These are phyloP conservation scores for Micronisus gabar DNA, from an alignment of 2,113 vertebrate genomes.

Conservation along the genomic window DNA sequence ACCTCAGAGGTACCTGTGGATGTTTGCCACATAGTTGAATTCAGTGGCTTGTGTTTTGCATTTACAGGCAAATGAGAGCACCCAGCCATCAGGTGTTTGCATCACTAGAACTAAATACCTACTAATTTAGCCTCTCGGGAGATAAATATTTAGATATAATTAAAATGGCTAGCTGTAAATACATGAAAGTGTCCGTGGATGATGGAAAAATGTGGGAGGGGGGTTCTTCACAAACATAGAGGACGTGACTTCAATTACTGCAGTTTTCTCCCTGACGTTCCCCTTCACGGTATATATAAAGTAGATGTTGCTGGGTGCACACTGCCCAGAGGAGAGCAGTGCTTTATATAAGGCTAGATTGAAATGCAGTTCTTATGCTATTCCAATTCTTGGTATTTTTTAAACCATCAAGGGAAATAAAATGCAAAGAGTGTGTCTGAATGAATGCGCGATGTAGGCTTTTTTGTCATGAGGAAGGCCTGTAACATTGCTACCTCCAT, in stretches of 20 bases:
- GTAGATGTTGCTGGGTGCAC: neutral
- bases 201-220: neutral
- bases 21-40: neutral
- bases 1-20: neutral
- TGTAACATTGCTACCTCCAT: neutral
- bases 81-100: neutral
- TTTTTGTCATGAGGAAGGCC: neutral
- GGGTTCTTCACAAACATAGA: neutral
- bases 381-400: neutral
- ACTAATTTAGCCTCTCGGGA: neutral
- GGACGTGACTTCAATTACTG: neutral
- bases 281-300: neutral
- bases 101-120: constrained; percentile 13
- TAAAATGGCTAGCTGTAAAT: constrained; percentile 21
- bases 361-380: neutral
- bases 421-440: neutral
- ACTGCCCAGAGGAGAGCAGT: neutral
- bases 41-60: neutral
- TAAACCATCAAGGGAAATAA: neutral
- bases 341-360: neutral
- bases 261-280: neutral
- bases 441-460: neutral
- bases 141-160: constrained; percentile 28
- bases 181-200: neutral
- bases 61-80: neutral